A percentile compares a stretch with the other conserved stretches of the same genome.
Evolutionary conservation across 2,113 vertebrate genomes (phyloP).

Genomic region (Nothoprocta pentlandii): DNA sequence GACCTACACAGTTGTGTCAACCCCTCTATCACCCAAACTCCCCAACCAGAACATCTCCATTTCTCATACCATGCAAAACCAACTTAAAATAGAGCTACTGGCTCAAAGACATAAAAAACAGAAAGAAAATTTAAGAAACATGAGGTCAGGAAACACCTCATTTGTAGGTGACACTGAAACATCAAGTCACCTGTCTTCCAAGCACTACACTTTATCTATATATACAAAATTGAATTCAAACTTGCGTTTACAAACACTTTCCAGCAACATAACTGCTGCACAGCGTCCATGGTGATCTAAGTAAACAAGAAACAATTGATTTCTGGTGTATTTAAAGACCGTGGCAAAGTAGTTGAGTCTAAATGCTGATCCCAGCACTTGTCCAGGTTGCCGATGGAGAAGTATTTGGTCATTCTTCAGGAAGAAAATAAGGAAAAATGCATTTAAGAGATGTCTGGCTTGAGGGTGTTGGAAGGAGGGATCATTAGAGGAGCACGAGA

Average conservation of each 20-base stretch:
- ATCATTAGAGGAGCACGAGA: background rate
- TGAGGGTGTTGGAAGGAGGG: background rate
- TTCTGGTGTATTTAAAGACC: background rate
- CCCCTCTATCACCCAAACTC: background rate
- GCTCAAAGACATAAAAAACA: background rate
- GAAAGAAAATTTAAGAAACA: background rate
- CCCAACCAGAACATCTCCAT: background rate
- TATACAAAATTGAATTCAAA: background rate
- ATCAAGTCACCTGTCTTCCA: conserved; percentile 1
- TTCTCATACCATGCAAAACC: background rate
- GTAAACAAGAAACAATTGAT: background rate
- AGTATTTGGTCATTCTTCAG: background rate
- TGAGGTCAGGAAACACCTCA: background rate
- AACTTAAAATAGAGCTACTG: background rate
- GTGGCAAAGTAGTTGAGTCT: background rate
- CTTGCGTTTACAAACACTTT: conserved; percentile 7
- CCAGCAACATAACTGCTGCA: background rate
- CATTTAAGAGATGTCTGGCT: background rate
- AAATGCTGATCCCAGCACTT: background rate
- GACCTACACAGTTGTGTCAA: background rate
- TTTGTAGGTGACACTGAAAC: background rate
- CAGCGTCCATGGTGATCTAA: background rate
- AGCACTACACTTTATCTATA: background rate
- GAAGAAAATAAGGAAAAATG: background rate
- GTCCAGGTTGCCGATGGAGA: background rate